Base-by-base conservation (phyloP, 2,888 invertebrate genomes). In the Nemoura dubitans region DNA sequence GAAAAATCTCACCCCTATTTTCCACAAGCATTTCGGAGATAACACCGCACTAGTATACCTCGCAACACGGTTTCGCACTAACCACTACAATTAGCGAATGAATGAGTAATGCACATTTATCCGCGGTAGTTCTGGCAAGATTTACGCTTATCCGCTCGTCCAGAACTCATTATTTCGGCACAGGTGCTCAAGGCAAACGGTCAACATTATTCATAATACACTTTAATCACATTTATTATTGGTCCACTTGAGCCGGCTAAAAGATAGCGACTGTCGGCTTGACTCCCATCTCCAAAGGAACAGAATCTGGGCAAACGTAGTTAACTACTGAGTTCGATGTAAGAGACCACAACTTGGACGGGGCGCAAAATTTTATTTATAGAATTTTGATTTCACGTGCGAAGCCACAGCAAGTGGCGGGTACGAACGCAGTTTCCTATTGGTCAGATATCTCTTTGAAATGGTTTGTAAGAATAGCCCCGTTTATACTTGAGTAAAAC, bases 201-300 rank as follows among this genome's bases (percentile, higher is more conserved):
- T 16, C 10, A 14, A 1, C 59, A 59, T 59, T 59, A 16, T 59
- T 59, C 59, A 59, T 59, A 59, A 16, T 59, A 59, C 59, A 59
- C 59, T 59, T 21, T 10, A 59, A 59, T 59, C 59, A 21, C 59
- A 59, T 59, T 59, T 59, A 59, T 59, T 59, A 59, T 21, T 59
- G 59, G 59, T 59, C 59, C 59, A 59, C 59, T 59, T 59, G 59
- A 59, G 16, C 59, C 59, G 59, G 59, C 59, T 59, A 59, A 59
- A 21, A 59, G 59, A 59, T 59, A 10, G 59, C 59, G 3, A 59
- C 59, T 59, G 59, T 59, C 59, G 59, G 2, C 59, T 59, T 10
- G 21, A 21, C 59, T 21, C 10, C 36, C 36, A 36, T 10, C 59
- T 59, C 59, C 36, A 3, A 36, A 36, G 36, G 36, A 3, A 36